Conservation (phyloP, 2,888 invertebrate species). For the Phrixothrix hirtus region DNA sequence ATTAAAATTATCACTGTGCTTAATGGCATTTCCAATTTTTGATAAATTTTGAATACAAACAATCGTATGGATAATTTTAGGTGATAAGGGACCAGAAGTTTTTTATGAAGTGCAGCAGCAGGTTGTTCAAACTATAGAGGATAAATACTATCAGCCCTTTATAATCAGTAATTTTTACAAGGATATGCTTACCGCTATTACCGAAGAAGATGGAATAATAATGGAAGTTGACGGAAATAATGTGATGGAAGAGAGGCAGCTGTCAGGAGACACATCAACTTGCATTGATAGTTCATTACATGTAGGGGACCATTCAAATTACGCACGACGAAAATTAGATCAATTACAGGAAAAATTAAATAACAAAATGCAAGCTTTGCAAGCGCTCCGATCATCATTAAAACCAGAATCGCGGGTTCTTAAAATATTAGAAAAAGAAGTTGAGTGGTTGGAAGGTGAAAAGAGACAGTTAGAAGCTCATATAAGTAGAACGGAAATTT, state of each 20-base stretch:
- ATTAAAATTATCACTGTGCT: too few species aligned
- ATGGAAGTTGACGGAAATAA: slow-evolving; percentile 55
- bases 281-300: slow-evolving; percentile 61
- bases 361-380: slow-evolving; percentile 83
- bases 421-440: slow-evolving; percentile 78
- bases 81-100: slow-evolving; percentile 85
- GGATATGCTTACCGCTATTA: slow-evolving; percentile 68
- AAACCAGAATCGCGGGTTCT: slow-evolving; percentile 84
- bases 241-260: slow-evolving; percentile 60
- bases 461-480: slow-evolving; percentile 82
- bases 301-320: slow-evolving; percentile 81
- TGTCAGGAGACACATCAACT: slow-evolving; percentile 61
- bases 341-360: slow-evolving; percentile 82
- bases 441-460: slow-evolving; percentile 80
- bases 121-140: slow-evolving; percentile 78
- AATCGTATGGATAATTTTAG: slow-evolving; percentile 48
- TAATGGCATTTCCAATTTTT: too few species aligned
- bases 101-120: slow-evolving; percentile 85
- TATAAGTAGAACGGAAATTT: slow-evolving; percentile 81
- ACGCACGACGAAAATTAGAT: slow-evolving; percentile 79
- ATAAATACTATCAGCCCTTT: slow-evolving; percentile 88
- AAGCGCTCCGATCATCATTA: slow-evolving; percentile 78
- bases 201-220: slow-evolving; percentile 62
- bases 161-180: slow-evolving; percentile 84
- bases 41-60: not conserved